A percentile compares a stretch with the other conserved stretches of the same genome.
These are phyloP conservation scores for Cephalopterus ornatus DNA, from an alignment of 2,113 vertebrate species.

Conservation along the genomic window DNA sequence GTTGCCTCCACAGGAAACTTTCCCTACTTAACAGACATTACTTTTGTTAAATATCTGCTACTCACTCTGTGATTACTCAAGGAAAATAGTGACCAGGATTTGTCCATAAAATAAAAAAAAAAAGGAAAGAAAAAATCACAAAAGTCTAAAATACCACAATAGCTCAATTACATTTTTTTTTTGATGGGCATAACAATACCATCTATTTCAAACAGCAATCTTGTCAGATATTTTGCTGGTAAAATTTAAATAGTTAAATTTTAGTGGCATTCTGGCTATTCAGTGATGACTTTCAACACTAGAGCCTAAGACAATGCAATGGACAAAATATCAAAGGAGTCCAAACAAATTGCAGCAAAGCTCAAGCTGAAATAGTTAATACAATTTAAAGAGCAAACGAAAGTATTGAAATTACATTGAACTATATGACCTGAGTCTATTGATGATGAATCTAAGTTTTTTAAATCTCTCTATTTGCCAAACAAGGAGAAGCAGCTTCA, in stretches of 20 bases:
- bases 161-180: background rate
- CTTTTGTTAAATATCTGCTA: background rate
- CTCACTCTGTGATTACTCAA: background rate
- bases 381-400: background rate
- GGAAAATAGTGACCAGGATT: background rate
- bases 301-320: background rate
- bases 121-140: background rate
- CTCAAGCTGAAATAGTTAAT: background rate
- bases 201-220: background rate
- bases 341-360: background rate
- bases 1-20: background rate
- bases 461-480: background rate
- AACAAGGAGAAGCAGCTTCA: background rate
- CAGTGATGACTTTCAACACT: background rate
- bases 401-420: background rate
- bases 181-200: background rate
- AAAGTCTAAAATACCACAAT: background rate
- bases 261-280: background rate
- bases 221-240: background rate
- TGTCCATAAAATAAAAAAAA: background rate
- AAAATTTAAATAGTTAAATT: background rate
- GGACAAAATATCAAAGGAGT: background rate
- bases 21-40: background rate
- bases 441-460: background rate
- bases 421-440: background rate